A percentile compares a stretch with the other conserved stretches of the same genome.
These are phyloP conservation scores for Phalangium opilio DNA, from an alignment of 2,888 invertebrate species.

Conservation along the genomic window DNA sequence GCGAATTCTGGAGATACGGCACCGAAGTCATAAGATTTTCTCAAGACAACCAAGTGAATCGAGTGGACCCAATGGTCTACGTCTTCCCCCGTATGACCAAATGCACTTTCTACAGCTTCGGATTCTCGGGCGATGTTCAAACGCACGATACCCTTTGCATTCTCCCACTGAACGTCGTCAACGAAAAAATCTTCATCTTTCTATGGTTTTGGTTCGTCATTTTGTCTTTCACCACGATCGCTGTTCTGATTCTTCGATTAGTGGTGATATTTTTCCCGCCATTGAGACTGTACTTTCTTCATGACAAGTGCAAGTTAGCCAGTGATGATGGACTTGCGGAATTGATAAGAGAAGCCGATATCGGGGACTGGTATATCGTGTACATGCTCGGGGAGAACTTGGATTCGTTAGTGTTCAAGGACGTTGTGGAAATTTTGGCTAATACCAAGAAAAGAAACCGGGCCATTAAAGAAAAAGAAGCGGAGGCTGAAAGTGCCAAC, in stretches of 20 bases:
- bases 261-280: constrained; percentile 7
- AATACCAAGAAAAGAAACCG: too few species aligned
- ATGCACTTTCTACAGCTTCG: constrained; percentile 17
- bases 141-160: constrained; percentile 18
- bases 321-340: constrained; percentile 7
- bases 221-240: constrained; percentile 9
- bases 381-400: constrained; percentile 45
- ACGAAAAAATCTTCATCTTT: constrained; percentile 21
- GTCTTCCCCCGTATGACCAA: constrained; percentile 21
- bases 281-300: constrained; percentile 9
- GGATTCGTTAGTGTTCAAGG: constrained; percentile 69
- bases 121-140: constrained; percentile 16
- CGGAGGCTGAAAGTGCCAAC: too few species aligned
- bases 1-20: constrained; percentile 17
- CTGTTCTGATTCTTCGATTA: constrained; percentile 12
- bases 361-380: constrained; percentile 21
- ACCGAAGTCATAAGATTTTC: constrained; percentile 9
- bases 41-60: constrained; percentile 1
- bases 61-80: constrained; percentile 16
- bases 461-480: too few species aligned
- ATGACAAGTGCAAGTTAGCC: constrained; percentile 13
- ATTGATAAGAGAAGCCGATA: constrained; percentile 12
- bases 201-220: constrained; percentile 21
- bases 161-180: constrained; percentile 18
- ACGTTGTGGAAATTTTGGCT: constrained; percentile 46